These are phyloP conservation scores for Microctonus hyperodae DNA, from an alignment of 2,888 invertebrate species.

Conservation along the genomic window DNA sequence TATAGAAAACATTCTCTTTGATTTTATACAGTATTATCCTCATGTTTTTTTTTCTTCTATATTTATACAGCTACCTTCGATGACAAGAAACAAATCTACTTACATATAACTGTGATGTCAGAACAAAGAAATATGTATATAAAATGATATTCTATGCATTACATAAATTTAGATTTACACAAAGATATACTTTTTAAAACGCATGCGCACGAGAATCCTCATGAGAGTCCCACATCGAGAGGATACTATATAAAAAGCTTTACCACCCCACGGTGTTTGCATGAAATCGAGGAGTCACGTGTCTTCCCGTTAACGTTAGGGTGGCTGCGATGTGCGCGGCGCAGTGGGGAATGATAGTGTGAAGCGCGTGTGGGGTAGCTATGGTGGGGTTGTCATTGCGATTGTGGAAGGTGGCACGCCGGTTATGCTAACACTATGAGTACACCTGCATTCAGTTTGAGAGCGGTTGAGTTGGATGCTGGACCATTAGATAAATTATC, in stretches of 20 bases:
- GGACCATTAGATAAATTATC: conserved; percentile 7
- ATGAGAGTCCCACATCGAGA: background rate
- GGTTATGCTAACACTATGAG: conserved; percentile 43
- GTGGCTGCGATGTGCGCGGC: conserved; percentile 3
- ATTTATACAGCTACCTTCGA: no score
- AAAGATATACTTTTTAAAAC: background rate
- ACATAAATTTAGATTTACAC: background rate
- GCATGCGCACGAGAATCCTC: background rate
- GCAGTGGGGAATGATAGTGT: conserved; percentile 2
- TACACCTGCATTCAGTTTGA: conserved; percentile 43
- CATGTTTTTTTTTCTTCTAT: no score
- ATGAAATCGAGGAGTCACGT: conserved; percentile 36
- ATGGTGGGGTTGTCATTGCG: conserved; percentile 49
- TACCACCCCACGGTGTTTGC: conserved; percentile 18
- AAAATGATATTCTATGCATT: background rate
- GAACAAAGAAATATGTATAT: background rate
- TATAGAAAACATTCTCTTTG: no score
- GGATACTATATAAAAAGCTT: conserved; percentile 14
- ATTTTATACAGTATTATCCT: background rate
- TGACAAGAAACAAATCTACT: no score
- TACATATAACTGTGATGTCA: background rate
- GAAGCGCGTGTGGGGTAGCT: conserved; percentile 12
- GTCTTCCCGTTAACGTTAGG: conserved; percentile 13
- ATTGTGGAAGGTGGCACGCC: conserved; percentile 39
- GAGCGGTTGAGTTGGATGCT: conserved; percentile 32